Conservation (phyloP, 2,113 vertebrate genomes). For the Elephas maximus region DNA sequence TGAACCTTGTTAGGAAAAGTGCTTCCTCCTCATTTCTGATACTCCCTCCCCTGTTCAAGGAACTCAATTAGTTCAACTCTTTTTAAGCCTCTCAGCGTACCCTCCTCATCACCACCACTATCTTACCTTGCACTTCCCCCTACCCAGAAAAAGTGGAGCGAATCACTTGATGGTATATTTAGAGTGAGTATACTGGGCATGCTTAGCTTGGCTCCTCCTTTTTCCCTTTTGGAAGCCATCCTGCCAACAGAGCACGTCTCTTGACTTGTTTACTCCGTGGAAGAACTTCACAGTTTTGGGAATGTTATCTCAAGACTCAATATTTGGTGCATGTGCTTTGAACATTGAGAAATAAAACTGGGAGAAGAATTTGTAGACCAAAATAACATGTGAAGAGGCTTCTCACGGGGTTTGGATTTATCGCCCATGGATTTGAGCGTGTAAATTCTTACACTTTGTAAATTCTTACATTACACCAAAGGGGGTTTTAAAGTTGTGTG, state of each 20-base stretch:
- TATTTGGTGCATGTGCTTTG: neutral
- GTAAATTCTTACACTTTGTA: neutral
- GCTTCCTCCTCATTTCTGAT: neutral
- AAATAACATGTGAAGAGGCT: neutral
- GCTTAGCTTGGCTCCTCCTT: neutral
- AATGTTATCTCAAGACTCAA: neutral
- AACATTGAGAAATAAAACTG: conserved; percentile 9
- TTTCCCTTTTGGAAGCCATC: neutral
- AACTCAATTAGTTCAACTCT: neutral
- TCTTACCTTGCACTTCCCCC: neutral
- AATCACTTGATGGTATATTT: neutral
- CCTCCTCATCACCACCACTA: neutral
- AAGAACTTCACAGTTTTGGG: neutral
- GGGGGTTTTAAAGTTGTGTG: neutral
- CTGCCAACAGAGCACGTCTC: neutral
- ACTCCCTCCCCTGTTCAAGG: neutral
- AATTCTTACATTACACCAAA: neutral
- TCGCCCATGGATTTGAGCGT: neutral
- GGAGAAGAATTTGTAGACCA: neutral
- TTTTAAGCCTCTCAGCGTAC: neutral
- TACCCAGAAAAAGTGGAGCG: too few relatives aligned
- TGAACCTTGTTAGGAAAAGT: neutral
- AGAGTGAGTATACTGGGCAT: neutral
- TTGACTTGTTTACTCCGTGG: neutral
- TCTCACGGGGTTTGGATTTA: neutral